A percentile compares a stretch with the other conserved stretches of the same genome.
Evolutionary conservation across 2,113 vertebrate species (phyloP).

Genomic region (Mesembrinibis cayennensis): DNA sequence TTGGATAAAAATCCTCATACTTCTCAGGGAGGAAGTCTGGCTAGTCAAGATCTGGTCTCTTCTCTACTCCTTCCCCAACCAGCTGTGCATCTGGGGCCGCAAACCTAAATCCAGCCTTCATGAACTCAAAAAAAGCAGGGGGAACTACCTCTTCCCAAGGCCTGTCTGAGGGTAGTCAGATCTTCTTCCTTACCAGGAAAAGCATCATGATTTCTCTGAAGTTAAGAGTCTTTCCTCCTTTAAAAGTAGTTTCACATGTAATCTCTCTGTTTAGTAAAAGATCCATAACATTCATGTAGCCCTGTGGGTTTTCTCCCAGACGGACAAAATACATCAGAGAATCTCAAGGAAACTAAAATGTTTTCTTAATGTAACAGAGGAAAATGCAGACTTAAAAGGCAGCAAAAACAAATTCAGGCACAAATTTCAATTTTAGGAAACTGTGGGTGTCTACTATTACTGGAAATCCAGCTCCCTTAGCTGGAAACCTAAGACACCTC

Average conservation of each 20-base stretch:
- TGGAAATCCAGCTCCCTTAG: conserved; percentile 47
- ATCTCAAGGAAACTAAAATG: not conserved
- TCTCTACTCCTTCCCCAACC: not conserved
- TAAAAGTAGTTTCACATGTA: not conserved
- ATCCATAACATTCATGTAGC: not conserved
- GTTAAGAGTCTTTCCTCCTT: not conserved
- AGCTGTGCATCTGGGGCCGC: not conserved
- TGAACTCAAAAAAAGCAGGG: not conserved
- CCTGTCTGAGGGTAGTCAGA: not conserved
- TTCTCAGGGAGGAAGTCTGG: not conserved
- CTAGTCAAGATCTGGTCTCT: not conserved
- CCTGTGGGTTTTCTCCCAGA: not conserved
- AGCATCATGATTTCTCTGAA: not conserved
- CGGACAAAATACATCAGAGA: not conserved
- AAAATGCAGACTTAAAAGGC: not conserved
- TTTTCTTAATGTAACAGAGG: conserved; percentile 8
- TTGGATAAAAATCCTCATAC: not conserved
- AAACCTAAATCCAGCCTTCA: not conserved
- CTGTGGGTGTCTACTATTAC: conserved; percentile 44
- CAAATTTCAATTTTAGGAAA: conserved; percentile 42
- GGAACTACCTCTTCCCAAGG: not conserved
- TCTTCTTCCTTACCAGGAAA: not conserved
- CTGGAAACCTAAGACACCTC: conserved; percentile 55
- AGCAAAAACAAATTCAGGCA: not conserved
- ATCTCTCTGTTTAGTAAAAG: not conserved